Base-by-base conservation (phyloP, 2,888 invertebrate genomes). In the Euphydryas editha region DNA sequence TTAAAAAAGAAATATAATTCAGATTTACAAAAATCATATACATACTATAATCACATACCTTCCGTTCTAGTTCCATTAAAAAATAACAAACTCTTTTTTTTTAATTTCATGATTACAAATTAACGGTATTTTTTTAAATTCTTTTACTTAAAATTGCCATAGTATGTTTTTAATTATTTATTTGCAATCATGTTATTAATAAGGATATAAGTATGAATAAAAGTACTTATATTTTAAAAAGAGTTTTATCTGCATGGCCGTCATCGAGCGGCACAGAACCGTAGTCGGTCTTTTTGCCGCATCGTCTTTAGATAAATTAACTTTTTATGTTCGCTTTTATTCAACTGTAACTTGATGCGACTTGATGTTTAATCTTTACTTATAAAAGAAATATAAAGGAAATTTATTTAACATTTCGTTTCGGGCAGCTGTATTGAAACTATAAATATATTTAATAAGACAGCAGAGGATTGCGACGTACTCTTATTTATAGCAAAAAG, bases 171-270 rank as follows among this genome's bases (percentile, higher is more conserved):
- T n/a, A n/a, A n/a, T n/a, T n/a, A n/a, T n/a, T n/a, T n/a, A n/a
- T n/a, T n/a, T n/a, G n/a, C n/a, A n/a, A n/a, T n/a, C n/a, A n/a
- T n/a, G n/a, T n/a, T n/a, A n/a, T n/a, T 2, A 30, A 30, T 30
- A 30, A 30, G 30, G 30, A 30, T 30, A 8, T 30, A n/a, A 5
- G 30, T 30, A 30, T 7, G 8, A 30, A 7, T 30, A 30, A 30
- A 4, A 15, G 24, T 24, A n/a, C 2, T 6, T 51, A 51, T 30
- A 51, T 21, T 24, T n/a, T 51, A 24, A 30, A 46, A 30, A 46
- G 24, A 54, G 79, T 81, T 84, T 86, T 87, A 87, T 87, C 85
- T 80, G 71, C 77, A 82, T 85, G 86, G 81, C 82, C 88, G 90
- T 88, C 90, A 88, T 88, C 88, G 88, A 86, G 74, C 76, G 78